These are phyloP conservation scores for Petroica traversi DNA, from an alignment of 2,113 vertebrate species.

Conservation along the genomic window DNA sequence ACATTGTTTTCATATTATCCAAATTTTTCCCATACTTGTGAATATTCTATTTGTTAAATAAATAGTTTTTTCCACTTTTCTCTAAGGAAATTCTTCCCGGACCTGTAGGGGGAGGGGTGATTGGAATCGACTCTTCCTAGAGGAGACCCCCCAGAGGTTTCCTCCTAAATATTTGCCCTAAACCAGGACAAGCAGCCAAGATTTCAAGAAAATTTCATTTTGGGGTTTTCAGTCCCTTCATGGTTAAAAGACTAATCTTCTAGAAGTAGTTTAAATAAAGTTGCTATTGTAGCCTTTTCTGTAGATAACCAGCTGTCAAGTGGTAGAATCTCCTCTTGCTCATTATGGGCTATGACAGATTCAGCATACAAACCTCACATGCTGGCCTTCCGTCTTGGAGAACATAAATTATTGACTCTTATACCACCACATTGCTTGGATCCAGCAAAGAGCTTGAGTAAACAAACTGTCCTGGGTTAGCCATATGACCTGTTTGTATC, in stretches of 20 bases:
- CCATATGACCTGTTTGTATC: too few species aligned
- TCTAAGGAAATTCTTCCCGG: too few species aligned
- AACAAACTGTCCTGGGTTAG: too few species aligned
- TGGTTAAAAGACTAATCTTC: not conserved
- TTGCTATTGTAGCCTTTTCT: not conserved
- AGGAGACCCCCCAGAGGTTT: too few species aligned
- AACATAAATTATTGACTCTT: slow-evolving; percentile 64
- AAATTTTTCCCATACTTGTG: too few species aligned
- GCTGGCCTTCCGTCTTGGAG: slow-evolving; percentile 38
- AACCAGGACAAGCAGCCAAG: too few species aligned
- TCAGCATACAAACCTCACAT: slow-evolving; percentile 39
- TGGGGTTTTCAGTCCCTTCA: not conserved
- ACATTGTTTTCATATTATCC: too few species aligned
- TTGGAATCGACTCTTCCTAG: too few species aligned
- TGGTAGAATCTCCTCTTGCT: slow-evolving; percentile 26
- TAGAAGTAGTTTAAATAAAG: not conserved
- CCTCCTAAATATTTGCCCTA: too few species aligned
- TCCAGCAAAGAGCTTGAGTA: slow-evolving; percentile 68
- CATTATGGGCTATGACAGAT: slow-evolving; percentile 40
- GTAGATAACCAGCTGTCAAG: slow-evolving; percentile 16
- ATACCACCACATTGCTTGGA: slow-evolving; percentile 53
- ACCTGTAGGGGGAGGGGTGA: too few species aligned
- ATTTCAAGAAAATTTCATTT: slow-evolving; percentile 1
- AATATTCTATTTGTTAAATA: too few species aligned
- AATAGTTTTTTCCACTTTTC: too few species aligned